These are phyloP conservation scores for Sebastes dallii DNA, from an alignment of 2,797 vertebrate genomes.

Conservation along the genomic window DNA sequence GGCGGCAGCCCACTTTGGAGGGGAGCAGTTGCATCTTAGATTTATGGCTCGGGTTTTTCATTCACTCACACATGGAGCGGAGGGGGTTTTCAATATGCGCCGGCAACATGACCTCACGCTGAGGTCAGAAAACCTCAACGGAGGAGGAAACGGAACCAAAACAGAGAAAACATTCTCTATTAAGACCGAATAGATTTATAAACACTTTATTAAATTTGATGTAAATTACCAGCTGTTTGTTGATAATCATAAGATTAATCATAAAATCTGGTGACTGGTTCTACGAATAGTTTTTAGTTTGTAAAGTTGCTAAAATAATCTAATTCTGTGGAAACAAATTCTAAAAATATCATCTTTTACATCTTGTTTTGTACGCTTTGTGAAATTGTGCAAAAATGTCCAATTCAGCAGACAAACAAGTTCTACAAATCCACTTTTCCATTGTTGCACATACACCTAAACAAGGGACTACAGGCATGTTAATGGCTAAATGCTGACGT, in stretches of 20 bases:
- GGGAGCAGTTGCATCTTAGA: slow-evolving; percentile 27
- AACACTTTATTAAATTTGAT: background rate
- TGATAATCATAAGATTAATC: background rate
- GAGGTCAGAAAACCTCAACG: background rate
- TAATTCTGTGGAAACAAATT: background rate
- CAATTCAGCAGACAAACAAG: too few species aligned
- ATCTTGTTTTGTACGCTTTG: too few species aligned
- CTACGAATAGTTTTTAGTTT: background rate
- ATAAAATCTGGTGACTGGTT: background rate
- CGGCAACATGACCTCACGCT: background rate
- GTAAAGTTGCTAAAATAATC: background rate
- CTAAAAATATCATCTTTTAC: background rate
- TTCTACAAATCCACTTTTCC: too few species aligned
- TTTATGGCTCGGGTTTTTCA: slow-evolving; percentile 19
- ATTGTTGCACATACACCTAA: too few species aligned
- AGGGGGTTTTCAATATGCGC: background rate
- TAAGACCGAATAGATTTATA: background rate
- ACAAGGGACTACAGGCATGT: too few species aligned
- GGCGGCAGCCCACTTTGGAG: slow-evolving; percentile 22
- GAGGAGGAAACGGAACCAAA: background rate
- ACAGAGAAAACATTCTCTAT: background rate
- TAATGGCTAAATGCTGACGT: background rate
- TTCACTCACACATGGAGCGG: background rate
- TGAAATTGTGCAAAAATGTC: too few species aligned
- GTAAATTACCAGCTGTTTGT: background rate